Base-by-base conservation (phyloP, 2,113 vertebrate genomes). In the Pseudolaguvia tuberculata region DNA sequence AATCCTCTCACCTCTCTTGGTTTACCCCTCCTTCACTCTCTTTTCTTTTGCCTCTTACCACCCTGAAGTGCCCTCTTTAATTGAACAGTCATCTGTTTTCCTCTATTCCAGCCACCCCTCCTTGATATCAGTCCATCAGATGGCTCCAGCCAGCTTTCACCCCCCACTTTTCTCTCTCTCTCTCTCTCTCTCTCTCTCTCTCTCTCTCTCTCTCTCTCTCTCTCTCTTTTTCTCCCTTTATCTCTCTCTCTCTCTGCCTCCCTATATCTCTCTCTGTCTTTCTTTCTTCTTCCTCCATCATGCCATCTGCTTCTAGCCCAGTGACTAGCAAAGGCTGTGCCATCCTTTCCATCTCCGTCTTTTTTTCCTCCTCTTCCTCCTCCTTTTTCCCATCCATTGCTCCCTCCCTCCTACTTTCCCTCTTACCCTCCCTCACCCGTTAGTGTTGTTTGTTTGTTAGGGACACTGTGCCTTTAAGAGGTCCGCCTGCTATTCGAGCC, bases 401-500 rank as follows among this genome's bases (percentile, higher is more conserved):
- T 79, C 47, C 50, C 74, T 79, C 65, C 65, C 65, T 73, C 63
- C 31, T 6, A 6, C 31, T 6, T 6, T 35, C 31, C 31, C 31
- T 35, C 31, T 35, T 6, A 35, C 31, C 59, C 50, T 75, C 57
- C 74, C 8, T 42, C 39, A 42, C 39, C 70, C 51, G 58, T 73
- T 70, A 75, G 79, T 75, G 77, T 82, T 85, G 83, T 84, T 86
- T 88, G 80, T 89, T 83, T 83, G 77, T 70, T 83, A 73, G 83
- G 78, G 82, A 69, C 52, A 71, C 85, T 82, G 90, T 84, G 88
- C 88, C 90, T 92, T 91, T 92, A 91, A 92, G 91, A 91, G 87
- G 86, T 81, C 88, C 85, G 87, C 86, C 88, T 88, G 88, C 89
- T 83, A 88, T 88, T 90, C 80, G 77, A 87, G 88, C 88, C 88